phyloP scores from a whole-genome alignment of 2,797 vertebrate genomes.

The Poecilia picta region DNA sequence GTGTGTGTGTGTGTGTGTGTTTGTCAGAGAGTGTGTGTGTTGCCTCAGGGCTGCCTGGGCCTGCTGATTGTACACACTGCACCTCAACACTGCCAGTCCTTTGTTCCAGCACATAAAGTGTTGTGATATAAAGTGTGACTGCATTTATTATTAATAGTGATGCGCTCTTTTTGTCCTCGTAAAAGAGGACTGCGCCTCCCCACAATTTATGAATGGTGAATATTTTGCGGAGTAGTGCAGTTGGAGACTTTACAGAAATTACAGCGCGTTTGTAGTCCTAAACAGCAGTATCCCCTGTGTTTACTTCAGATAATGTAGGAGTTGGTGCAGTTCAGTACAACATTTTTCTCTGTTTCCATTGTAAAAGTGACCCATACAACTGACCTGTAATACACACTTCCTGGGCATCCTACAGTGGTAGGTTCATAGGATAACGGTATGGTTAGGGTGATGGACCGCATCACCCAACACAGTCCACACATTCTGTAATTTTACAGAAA shows the following conservation, averaged over 20 bases:
- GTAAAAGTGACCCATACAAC: not conserved
- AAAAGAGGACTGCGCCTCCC: not conserved
- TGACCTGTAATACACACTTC: not conserved
- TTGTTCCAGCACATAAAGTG: slow-evolving; percentile 52
- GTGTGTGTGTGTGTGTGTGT: slow-evolving; percentile 34
- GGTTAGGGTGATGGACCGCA: not conserved
- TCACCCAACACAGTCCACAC: not conserved
- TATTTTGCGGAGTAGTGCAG: no score
- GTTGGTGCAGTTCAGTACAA: not conserved
- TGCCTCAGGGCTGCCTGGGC: slow-evolving; percentile 50
- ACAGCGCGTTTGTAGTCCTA: not conserved
- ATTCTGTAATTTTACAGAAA: no score
- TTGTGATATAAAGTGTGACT: not conserved
- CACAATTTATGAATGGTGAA: not conserved
- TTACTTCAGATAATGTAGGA: no score
- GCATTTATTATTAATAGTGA: not conserved
- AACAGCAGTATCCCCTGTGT: not conserved
- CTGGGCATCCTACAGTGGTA: not conserved
- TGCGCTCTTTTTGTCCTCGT: slow-evolving; percentile 1
- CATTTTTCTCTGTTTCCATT: not conserved
- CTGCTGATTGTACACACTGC: slow-evolving; percentile 50
- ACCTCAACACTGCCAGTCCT: slow-evolving; percentile 43
- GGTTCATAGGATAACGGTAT: not conserved
- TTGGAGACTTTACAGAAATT: not conserved
- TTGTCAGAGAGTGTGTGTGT: slow-evolving; percentile 38